Evolutionary conservation across 2,888 invertebrate species (phyloP).

Genomic region (Cancer borealis): DNA sequence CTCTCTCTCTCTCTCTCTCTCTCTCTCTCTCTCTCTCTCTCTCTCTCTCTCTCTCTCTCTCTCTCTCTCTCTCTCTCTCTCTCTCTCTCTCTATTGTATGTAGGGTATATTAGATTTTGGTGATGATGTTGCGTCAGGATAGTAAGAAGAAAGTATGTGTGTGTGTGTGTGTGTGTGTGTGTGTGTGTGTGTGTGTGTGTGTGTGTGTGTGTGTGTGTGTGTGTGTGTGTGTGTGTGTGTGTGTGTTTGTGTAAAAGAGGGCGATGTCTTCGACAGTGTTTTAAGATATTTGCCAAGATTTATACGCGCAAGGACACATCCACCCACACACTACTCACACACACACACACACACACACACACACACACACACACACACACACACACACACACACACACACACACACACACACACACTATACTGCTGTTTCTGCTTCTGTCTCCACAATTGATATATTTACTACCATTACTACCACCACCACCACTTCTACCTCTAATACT

Average conservation of each 20-base stretch:
- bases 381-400: too few species aligned
- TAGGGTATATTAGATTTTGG: too few species aligned
- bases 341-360: background rate
- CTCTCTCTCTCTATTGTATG: too few species aligned
- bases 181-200: too few species aligned
- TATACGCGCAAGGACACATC: background rate
- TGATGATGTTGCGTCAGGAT: background rate
- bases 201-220: background rate
- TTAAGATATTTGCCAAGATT: background rate
- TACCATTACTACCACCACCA: background rate
- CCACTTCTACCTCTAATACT: background rate
- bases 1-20: constrained; percentile 20
- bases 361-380: constrained; percentile 13
- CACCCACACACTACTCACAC: background rate
- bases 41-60: constrained; percentile 16
- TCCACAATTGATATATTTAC: background rate
- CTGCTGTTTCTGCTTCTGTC: background rate
- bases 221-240: too few species aligned
- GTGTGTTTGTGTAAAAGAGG: background rate
- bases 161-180: background rate
- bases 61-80: background rate
- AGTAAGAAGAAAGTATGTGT: background rate
- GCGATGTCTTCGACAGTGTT: background rate
- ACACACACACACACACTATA: background rate
- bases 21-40: constrained; percentile 20